phyloP scores from a whole-genome alignment of 30 jellyfish, hydroid and myxozoan species.

The Turritopsis rubra region DNA sequence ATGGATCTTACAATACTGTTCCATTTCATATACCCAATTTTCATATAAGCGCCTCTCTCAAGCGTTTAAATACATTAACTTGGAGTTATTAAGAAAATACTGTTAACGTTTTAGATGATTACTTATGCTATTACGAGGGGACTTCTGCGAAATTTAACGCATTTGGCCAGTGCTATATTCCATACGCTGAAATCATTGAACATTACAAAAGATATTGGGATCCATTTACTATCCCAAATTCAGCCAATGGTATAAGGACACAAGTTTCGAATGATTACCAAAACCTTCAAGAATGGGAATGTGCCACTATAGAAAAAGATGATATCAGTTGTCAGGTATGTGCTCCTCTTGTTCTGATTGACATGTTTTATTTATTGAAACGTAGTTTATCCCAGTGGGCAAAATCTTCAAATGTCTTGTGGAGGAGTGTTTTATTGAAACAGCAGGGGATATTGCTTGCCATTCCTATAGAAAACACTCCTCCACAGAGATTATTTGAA shows the following conservation, averaged over 20 bases:
- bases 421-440: no score
- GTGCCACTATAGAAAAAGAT: background rate
- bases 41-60: no score
- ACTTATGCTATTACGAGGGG: slow-evolving; percentile 7
- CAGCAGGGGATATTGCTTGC: no score
- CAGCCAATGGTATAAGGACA: background rate
- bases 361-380: background rate
- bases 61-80: no score
- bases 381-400: no score
- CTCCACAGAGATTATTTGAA: no score
- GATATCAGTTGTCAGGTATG: background rate
- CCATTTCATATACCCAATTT: no score
- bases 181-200: background rate
- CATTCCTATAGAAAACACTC: no score
- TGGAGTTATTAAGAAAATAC: no score
- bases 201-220: background rate
- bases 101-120: slow-evolving; percentile 11
- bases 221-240: background rate
- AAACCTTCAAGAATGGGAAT: background rate
- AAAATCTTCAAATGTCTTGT: no score
- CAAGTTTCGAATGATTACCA: background rate
- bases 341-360: background rate
- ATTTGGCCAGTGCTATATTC: slow-evolving; percentile 6
- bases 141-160: slow-evolving; percentile 6
- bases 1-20: no score